Conservation (phyloP, 2,113 vertebrate species). For the Anhinga rufa region DNA sequence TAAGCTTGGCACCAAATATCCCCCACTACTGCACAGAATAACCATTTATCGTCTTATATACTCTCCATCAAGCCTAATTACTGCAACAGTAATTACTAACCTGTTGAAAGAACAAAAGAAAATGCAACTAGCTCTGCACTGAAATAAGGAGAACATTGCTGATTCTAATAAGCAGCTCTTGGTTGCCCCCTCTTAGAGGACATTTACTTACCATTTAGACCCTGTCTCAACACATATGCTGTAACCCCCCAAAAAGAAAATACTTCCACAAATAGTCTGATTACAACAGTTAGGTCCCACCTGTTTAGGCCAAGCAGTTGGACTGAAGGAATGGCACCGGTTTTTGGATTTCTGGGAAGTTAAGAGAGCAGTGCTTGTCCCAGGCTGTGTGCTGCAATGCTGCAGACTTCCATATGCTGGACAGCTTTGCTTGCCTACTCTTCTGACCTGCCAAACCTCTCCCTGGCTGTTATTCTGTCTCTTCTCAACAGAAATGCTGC, state of each 20-base stretch:
- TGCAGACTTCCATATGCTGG: neutral
- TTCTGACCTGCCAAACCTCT: constrained; percentile 14
- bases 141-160: constrained; percentile 20
- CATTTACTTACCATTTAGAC: neutral
- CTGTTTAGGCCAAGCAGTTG: neutral
- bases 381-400: neutral
- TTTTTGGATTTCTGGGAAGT: neutral
- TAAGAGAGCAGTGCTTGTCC: neutral
- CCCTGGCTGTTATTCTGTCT: neutral
- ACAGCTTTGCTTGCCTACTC: constrained; percentile 10
- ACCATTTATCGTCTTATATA: constrained; percentile 70
- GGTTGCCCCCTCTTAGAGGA: constrained; percentile 2
- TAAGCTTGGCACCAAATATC: constrained; percentile 67
- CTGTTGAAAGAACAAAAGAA: constrained; percentile 77
- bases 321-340: neutral
- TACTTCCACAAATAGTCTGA: neutral
- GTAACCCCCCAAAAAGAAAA: neutral
- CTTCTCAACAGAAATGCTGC: neutral
- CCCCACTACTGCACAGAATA: constrained; percentile 62
- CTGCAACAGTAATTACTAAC: constrained; percentile 76
- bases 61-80: constrained; percentile 75
- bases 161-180: constrained; percentile 36
- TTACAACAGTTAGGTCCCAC: neutral
- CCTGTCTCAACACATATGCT: neutral
- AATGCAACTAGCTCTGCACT: constrained; percentile 45